Conservation (phyloP, 1,140 invertebrate genomes). For the Schlechtendalia chinensis region DNA sequence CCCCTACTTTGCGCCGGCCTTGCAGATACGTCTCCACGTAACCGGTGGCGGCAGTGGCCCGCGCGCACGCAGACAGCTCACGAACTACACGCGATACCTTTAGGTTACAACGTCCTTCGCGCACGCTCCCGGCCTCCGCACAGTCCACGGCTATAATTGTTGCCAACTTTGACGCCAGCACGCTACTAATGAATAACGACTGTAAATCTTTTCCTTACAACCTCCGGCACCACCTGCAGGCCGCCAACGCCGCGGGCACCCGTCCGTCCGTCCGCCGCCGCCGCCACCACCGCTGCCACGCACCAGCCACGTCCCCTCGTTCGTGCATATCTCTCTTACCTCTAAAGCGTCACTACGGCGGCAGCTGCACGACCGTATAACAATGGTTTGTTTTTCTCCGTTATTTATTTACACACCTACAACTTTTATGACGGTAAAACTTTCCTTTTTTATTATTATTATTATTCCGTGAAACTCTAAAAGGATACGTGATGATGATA, state of each 20-base stretch:
- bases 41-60: too few relatives aligned
- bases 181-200: constrained; percentile 49
- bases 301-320: too few relatives aligned
- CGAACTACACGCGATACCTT: constrained; percentile 23
- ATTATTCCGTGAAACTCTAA: constrained; percentile 17
- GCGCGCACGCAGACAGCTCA: neutral
- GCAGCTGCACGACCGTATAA: neutral
- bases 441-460: constrained; percentile 9
- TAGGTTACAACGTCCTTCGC: constrained; percentile 25
- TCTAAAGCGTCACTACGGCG: too few relatives aligned
- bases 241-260: neutral
- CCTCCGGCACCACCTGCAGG: neutral
- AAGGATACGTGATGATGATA: constrained; percentile 42
- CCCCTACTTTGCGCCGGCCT: too few relatives aligned
- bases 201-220: constrained; percentile 37
- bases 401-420: constrained; percentile 29
- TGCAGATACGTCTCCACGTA: too few relatives aligned
- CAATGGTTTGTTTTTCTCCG: neutral
- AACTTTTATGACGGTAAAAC: constrained; percentile 40
- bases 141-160: constrained; percentile 12
- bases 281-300: neutral
- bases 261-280: too few relatives aligned
- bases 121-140: neutral
- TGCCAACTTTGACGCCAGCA: constrained; percentile 44
- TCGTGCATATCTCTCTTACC: too few relatives aligned